Conservation (phyloP, 2,113 vertebrate species). For the Psilopsiagon aymara region DNA sequence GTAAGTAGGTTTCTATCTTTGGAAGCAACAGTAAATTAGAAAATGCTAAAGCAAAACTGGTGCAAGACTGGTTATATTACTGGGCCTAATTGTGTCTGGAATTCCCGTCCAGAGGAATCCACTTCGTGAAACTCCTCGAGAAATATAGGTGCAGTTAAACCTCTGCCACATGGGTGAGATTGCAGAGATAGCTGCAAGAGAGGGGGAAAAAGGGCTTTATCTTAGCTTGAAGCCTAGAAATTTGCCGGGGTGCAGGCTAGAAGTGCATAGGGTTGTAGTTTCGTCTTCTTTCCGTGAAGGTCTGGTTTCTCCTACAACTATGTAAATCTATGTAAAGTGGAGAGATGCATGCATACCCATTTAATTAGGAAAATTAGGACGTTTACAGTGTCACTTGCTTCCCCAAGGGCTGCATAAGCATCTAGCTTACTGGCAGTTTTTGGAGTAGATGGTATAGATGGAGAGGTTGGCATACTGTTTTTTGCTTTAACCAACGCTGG, state of each 20-base stretch:
- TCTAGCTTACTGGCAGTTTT: background rate
- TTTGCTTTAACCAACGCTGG: background rate
- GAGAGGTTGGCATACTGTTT: background rate
- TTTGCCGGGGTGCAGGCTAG: background rate
- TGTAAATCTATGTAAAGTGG: background rate
- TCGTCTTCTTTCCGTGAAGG: background rate
- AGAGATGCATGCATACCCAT: background rate
- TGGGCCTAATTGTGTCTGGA: background rate
- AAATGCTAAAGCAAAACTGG: background rate
- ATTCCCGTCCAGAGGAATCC: background rate
- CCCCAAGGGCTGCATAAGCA: background rate
- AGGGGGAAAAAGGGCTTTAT: background rate
- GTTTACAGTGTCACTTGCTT: background rate
- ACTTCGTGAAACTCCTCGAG: background rate
- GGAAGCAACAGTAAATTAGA: background rate
- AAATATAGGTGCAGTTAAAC: background rate
- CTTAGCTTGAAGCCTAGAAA: background rate
- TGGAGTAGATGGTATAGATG: background rate
- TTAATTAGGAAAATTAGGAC: background rate
- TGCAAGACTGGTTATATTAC: background rate
- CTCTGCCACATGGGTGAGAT: background rate
- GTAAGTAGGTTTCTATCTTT: background rate
- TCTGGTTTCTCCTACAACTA: background rate
- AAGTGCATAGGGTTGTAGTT: background rate
- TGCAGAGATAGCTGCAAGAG: background rate